Evolutionary conservation across 1,140 invertebrate species (phyloP), one percentile per base, ranked within the genome.

Genomic region (Trichomalopsis sarcophagae): DNA sequence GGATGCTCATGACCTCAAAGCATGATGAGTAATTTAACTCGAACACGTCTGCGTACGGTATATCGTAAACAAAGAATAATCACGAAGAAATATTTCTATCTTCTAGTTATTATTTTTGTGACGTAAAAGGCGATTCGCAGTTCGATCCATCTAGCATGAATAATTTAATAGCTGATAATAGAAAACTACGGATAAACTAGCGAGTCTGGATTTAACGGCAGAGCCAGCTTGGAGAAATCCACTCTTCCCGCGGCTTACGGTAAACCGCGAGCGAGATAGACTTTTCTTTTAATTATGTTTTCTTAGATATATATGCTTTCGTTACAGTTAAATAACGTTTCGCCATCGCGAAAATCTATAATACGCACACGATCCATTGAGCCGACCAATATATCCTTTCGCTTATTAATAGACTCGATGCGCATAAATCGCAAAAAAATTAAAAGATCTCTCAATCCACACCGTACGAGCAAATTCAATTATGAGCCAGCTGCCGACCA

Each of bases 1-100:
- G 3, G 6, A n/a, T 55, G 77, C 36, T 66, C 77, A 79, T 68
- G 55, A 36, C 77, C 77, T 66, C 77, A 79, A 62, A 78, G 17
- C 30, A 23, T 79, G 33, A 79, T 79, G 55, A 68, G 50, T 36
- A 79, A 79, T 68, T 17, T 66, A 62, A 68, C 17, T 68, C 10
- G 66, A 36, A 13, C 17, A 9, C 55, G 7, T 23, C 27, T 27
- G 23, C 17, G 47, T 10, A n/a, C 17, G 14, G 55, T 21, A 62
- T n/a, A 62, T 62, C 55, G 17, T 7, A 62, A n/a, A 62, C 55
- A n/a, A 62, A n/a, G 4, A n/a, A 62, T 50, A 13, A 17, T 50
- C 17, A 36, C 33, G 4, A 3, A 36, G 33, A 36, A 36, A 36
- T 36, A 27, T 27, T 27, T 27, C 27, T 27, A 27, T 27, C 27